These are phyloP conservation scores for Eriocheir sinensis DNA, from an alignment of 1,140 invertebrate species.

Conservation along the genomic window DNA sequence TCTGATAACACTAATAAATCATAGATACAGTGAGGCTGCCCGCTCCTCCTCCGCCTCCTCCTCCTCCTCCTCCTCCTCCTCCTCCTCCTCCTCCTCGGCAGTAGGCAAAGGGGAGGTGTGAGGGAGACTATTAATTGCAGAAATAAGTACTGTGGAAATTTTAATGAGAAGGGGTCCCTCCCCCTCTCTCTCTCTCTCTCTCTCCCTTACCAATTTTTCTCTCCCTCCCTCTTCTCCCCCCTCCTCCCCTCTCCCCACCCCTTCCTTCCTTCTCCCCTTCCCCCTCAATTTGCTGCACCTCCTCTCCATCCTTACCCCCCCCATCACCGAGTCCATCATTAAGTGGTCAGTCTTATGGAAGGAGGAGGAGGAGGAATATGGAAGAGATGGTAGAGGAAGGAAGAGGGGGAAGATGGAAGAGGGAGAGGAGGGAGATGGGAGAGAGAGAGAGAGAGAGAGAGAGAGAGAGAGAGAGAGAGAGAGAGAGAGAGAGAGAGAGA, in stretches of 20 bases:
- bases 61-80: not conserved
- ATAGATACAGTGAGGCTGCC: conserved; percentile 46
- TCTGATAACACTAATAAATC: conserved; percentile 67
- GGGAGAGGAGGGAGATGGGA: not conserved
- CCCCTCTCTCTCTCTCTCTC: not conserved
- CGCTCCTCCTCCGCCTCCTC: conserved; percentile 1
- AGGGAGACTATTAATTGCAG: not conserved
- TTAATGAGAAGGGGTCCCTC: not conserved
- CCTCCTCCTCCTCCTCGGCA: conserved; percentile 18
- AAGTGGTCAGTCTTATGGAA: not conserved
- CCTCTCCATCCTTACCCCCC: not conserved
- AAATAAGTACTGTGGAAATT: not conserved
- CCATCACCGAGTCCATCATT: not conserved
- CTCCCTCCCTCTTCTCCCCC: not conserved
- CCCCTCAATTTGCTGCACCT: not conserved
- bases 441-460: too few species aligned
- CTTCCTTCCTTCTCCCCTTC: not conserved
- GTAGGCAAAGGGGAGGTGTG: too few species aligned
- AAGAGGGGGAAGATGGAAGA: not conserved
- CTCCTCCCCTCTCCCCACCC: not conserved
- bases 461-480: not conserved
- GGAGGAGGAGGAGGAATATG: not conserved
- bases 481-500: not conserved
- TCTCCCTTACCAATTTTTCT: not conserved
- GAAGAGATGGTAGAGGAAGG: not conserved